Percentiles rank a stretch among this genome's conserved stretches.
phyloP scores from a whole-genome alignment of 2,113 vertebrate species.

The Chamaetylas fuelleborni region DNA sequence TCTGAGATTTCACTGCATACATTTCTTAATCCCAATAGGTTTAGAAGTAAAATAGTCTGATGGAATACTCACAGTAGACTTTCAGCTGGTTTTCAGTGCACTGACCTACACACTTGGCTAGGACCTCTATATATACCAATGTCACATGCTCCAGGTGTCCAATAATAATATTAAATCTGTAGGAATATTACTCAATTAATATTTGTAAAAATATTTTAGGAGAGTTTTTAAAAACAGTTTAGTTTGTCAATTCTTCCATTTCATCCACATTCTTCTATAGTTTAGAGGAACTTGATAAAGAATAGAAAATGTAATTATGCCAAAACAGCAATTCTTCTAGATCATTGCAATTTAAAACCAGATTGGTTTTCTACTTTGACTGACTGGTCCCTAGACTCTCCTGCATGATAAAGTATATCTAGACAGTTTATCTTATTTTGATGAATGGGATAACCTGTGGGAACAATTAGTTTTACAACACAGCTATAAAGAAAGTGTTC shows the following conservation, averaged over 20 bases:
- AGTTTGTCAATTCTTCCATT: not conserved
- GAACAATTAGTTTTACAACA: not conserved
- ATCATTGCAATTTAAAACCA: not conserved
- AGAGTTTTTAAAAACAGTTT: not conserved
- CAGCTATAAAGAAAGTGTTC: not conserved
- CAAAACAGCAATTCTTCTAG: not conserved
- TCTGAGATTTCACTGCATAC: not conserved
- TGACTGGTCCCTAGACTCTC: not conserved
- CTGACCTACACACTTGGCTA: not conserved
- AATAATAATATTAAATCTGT: not conserved
- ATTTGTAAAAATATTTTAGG: not conserved
- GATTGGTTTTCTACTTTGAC: not conserved
- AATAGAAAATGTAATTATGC: not conserved
- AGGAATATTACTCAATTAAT: not conserved
- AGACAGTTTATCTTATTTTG: not conserved
- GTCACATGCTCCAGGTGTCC: not conserved
- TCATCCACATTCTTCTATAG: not conserved
- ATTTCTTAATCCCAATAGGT: not conserved
- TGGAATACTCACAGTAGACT: not conserved
- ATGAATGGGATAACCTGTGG: not conserved
- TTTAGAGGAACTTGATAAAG: not conserved
- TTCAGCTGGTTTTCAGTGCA: not conserved
- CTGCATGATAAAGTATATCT: not conserved
- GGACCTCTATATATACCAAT: not conserved
- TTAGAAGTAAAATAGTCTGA: not conserved